phyloP scores from a whole-genome alignment of 2,888 invertebrate genomes.

The Dascillus cervinus region DNA sequence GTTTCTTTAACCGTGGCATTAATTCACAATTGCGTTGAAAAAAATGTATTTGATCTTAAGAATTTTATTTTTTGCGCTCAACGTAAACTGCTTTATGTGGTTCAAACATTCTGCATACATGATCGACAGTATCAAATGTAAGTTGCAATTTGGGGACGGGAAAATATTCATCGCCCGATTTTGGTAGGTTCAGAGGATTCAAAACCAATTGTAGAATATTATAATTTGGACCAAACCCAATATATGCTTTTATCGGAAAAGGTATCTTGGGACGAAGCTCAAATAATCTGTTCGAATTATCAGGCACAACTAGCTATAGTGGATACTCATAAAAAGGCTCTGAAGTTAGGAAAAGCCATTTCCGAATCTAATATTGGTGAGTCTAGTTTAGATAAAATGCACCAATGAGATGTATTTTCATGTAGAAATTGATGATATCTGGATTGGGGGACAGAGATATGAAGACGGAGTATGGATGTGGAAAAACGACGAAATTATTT shows the following conservation, averaged over 20 bases:
- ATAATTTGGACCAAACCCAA: slow-evolving; percentile 2
- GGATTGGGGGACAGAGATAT: slow-evolving; percentile 6
- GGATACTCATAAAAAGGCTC: slow-evolving; percentile 1
- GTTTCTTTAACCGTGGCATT: too few relatives aligned
- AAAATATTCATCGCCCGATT: too few relatives aligned
- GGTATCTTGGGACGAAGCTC: slow-evolving; percentile 7
- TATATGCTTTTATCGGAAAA: slow-evolving; percentile 5
- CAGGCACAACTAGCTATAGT: slow-evolving; percentile 4
- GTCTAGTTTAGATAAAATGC: background rate
- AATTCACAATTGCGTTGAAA: too few relatives aligned
- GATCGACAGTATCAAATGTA: too few relatives aligned
- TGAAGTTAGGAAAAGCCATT: background rate
- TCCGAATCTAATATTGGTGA: slow-evolving; percentile 5
- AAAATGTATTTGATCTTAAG: too few relatives aligned
- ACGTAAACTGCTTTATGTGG: too few relatives aligned
- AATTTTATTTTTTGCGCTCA: too few relatives aligned
- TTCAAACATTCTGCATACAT: too few relatives aligned
- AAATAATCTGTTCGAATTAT: slow-evolving; percentile 4
- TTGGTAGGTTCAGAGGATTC: slow-evolving; percentile 2
- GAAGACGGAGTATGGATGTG: background rate
- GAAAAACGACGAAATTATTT: slow-evolving; percentile 1
- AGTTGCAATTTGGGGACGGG: too few relatives aligned
- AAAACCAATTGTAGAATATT: slow-evolving; percentile 7
- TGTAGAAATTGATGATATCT: slow-evolving; percentile 7
- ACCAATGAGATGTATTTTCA: slow-evolving; percentile 1